Percentiles rank a stretch among this genome's conserved stretches.
phyloP scores from a whole-genome alignment of 92 coral and sea anemone species.

The Epizoanthus rinbou region DNA sequence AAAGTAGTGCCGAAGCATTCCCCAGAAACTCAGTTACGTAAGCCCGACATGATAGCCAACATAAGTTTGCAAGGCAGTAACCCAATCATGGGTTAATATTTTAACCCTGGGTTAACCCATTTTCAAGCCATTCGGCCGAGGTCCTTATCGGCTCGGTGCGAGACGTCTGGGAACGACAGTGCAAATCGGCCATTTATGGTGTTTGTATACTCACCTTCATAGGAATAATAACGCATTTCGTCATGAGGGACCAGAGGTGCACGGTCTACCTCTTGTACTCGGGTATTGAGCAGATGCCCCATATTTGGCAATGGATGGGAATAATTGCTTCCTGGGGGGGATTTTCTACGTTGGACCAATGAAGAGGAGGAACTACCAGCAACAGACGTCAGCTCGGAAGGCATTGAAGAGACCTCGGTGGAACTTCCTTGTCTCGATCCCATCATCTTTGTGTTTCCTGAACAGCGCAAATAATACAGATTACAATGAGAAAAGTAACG shows the following conservation, averaged over 20 bases:
- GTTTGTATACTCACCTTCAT: slow-evolving; percentile 7
- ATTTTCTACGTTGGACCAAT: neutral
- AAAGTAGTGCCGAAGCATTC: too few species aligned
- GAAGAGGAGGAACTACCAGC: slow-evolving; percentile 26
- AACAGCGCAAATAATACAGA: neutral
- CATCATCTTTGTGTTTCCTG: slow-evolving; percentile 1
- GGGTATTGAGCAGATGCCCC: slow-evolving; percentile 30
- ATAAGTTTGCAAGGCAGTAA: too few species aligned
- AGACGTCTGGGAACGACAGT: neutral
- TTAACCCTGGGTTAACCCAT: too few species aligned
- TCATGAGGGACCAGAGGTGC: slow-evolving; percentile 35
- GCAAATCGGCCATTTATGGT: neutral
- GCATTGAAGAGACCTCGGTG: slow-evolving; percentile 32
- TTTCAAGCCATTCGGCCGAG: too few species aligned
- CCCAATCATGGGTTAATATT: too few species aligned
- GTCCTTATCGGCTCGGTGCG: too few species aligned
- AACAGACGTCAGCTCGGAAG: slow-evolving; percentile 31
- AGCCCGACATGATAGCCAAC: too few species aligned
- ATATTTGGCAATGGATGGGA: slow-evolving; percentile 16
- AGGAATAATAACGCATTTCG: slow-evolving; percentile 17
- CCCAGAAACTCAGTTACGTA: too few species aligned
- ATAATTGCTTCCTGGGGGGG: slow-evolving; percentile 4
- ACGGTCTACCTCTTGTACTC: slow-evolving; percentile 27
- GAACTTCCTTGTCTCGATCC: slow-evolving; percentile 26
- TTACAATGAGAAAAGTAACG: neutral